Evolutionary conservation across 2,113 vertebrate species (phyloP).

Genomic region (Thalassarche chlororhynchos): DNA sequence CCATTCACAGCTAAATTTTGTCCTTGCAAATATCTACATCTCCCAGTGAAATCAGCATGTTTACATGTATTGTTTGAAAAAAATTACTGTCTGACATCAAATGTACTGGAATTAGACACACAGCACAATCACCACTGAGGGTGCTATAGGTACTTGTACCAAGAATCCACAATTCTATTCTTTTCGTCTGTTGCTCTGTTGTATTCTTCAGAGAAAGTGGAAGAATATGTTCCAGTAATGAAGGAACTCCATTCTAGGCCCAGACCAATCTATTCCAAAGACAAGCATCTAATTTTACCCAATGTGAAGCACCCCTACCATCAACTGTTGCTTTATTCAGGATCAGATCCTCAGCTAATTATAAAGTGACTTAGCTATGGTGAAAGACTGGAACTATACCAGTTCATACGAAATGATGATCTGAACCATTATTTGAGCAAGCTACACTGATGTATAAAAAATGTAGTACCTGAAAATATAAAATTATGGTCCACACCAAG

Average conservation of each 20-base stretch:
- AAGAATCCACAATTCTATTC: background rate
- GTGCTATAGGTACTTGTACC: background rate
- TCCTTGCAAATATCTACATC: background rate
- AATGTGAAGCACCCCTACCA: background rate
- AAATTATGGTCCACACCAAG: slow-evolving; percentile 96
- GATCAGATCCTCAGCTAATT: background rate
- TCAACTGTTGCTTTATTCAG: background rate
- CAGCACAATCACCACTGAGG: background rate
- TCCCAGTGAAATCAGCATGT: background rate
- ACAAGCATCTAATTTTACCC: background rate
- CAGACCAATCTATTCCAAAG: background rate
- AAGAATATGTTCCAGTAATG: background rate
- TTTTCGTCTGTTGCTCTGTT: background rate
- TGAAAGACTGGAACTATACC: background rate
- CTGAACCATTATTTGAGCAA: background rate
- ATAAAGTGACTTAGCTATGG: background rate
- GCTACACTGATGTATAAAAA: background rate
- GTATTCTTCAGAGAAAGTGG: background rate
- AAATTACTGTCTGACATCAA: background rate
- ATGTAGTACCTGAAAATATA: slow-evolving; percentile 92
- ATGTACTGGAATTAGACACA: background rate
- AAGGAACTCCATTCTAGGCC: background rate
- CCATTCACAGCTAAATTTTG: background rate
- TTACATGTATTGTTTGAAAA: background rate
- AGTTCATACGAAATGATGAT: background rate